A percentile compares a stretch with the other conserved stretches of the same genome.
These are phyloP conservation scores for Parazoanthus swiftii DNA, from an alignment of 92 coral and sea anemone species.

Conservation along the genomic window DNA sequence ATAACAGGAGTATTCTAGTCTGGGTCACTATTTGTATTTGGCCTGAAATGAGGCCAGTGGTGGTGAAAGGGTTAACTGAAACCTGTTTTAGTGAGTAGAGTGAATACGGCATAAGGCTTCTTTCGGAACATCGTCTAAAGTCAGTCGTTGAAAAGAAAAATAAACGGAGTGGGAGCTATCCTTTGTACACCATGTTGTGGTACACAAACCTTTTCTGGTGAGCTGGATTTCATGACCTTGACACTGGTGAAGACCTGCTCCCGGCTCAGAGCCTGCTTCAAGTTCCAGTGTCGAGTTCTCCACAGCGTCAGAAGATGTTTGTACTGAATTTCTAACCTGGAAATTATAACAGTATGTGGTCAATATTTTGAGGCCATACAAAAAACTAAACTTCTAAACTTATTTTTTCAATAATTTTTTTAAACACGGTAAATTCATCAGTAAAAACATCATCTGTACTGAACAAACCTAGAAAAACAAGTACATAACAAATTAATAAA, in stretches of 20 bases:
- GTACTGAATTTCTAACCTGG: slow-evolving; percentile 91
- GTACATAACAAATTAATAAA: no score
- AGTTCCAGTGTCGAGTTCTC: slow-evolving; percentile 90
- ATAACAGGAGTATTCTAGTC: background rate
- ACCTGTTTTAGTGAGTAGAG: no score
- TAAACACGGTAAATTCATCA: no score
- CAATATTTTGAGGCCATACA: no score
- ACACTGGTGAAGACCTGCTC: slow-evolving; percentile 94
- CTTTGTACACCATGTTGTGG: background rate
- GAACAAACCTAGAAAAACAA: no score
- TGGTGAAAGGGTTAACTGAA: slow-evolving; percentile 16
- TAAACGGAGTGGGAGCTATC: background rate
- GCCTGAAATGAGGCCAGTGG: slow-evolving; percentile 35
- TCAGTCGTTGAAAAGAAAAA: background rate
- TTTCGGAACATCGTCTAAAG: background rate
- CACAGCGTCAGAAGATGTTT: slow-evolving; percentile 92
- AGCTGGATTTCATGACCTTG: slow-evolving; percentile 80
- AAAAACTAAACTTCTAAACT: no score
- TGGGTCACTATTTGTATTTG: slow-evolving; percentile 19
- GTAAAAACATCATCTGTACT: no score
- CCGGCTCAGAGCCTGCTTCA: slow-evolving; percentile 77
- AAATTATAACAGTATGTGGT: background rate
- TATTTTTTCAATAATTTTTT: no score
- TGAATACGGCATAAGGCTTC: background rate
- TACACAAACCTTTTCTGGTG: slow-evolving; percentile 79